Base-by-base conservation (phyloP, 2,113 vertebrate species). In the Numida meleagris region DNA sequence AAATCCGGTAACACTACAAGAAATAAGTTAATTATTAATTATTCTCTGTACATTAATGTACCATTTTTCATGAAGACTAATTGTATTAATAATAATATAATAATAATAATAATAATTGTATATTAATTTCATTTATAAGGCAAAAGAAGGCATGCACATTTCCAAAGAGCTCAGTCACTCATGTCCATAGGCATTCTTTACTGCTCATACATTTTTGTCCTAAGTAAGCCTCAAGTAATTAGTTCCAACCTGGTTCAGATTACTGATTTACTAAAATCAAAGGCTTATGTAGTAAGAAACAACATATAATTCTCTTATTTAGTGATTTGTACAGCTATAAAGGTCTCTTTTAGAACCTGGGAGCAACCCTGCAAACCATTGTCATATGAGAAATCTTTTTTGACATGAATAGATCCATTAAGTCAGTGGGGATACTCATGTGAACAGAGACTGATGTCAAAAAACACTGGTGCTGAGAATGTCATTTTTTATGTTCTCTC, bases 51-150 rank as follows among this genome's bases (percentile, higher is more conserved):
- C 38, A 55, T 88, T 96, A 97, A 91, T 66, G 86, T 82, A 93
- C 65, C 92, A 94, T 96, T 97, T 84, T 82, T 96, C 96, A 96
- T 88, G 79, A 97, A 97, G 81, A 96, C 93, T 92, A 88, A 95
- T 77, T 89, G 84, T 72, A 73, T 89, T 89, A 94, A n/a, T n/a
- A n/a, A n/a, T n/a, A n/a, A n/a, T n/a, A n/a, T n/a, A n/a, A n/a
- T n/a, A n/a, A n/a, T n/a, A n/a, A n/a, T n/a, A 61, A 46, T 53
- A 86, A 88, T 85, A 84, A 59, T 36, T 66, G 85, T 45, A 94
- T 25, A 57, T 66, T 62, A 72, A 77, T 67, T 36, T 83, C 71
- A 88, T 87, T 88, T 78, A 83, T 73, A 90, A 85, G 68, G 36
- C 88, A 65, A 65, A 86, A 58, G 58, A 95, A 65, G 57, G 50